These are phyloP conservation scores for Sinocyclocheilus anophthalmus DNA, from an alignment of 2,113 vertebrate genomes.

Conservation along the genomic window DNA sequence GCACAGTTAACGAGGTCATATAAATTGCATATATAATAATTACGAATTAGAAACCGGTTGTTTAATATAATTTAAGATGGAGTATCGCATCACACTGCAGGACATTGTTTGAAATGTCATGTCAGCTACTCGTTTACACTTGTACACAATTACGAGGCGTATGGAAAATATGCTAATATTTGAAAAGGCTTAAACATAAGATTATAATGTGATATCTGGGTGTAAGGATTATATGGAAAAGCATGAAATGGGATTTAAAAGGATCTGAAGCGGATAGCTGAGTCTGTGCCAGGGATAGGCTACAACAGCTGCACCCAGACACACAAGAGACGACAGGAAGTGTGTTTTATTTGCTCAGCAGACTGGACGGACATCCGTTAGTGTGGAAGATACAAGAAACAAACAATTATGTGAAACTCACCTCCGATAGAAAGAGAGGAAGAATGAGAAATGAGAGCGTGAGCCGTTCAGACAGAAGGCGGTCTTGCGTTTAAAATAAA, in stretches of 20 bases:
- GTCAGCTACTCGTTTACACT: not conserved
- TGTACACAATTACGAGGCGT: not conserved
- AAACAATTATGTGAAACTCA: conserved; percentile 63
- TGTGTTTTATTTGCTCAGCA: conserved; percentile 63
- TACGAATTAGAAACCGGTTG: not conserved
- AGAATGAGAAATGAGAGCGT: not conserved
- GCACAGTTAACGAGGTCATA: not conserved
- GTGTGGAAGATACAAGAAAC: conserved; percentile 70
- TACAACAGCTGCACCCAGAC: conserved; percentile 52
- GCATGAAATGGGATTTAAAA: conserved; percentile 25
- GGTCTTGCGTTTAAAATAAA: not conserved
- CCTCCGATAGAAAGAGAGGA: conserved; percentile 29
- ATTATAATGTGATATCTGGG: conserved; percentile 5
- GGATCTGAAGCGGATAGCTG: conserved; percentile 15
- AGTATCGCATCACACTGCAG: not conserved
- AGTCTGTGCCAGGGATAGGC: conserved; percentile 2
- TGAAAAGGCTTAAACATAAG: not conserved
- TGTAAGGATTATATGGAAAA: conserved; percentile 6
- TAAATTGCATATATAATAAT: not conserved
- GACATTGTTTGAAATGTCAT: not conserved
- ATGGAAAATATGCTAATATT: not conserved
- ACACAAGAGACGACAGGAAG: conserved; percentile 48
- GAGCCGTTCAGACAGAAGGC: not conserved
- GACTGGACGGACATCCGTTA: conserved; percentile 58
- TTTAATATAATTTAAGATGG: not conserved